Percentiles rank a stretch among this genome's conserved stretches.
These are phyloP conservation scores for Tenthredo scrophulariae DNA, from an alignment of 2,888 invertebrate species.

Conservation along the genomic window DNA sequence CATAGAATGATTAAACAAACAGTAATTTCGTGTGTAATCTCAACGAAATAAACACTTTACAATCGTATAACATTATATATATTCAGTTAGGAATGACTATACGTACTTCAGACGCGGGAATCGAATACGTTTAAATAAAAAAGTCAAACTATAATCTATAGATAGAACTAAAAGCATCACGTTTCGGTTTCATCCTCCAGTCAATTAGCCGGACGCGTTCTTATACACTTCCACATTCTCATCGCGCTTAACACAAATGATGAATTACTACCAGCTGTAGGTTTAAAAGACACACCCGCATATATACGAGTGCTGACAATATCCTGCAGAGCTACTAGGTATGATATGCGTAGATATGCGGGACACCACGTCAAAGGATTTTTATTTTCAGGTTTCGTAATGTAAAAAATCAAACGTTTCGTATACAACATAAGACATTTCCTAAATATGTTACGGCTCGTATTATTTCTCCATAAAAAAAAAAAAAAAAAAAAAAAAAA, in stretches of 20 bases:
- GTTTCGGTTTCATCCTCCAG: constrained; percentile 23
- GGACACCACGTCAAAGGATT: constrained; percentile 14
- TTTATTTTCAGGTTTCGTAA: background rate
- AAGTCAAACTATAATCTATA: constrained; percentile 7
- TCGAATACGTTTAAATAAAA: constrained; percentile 13
- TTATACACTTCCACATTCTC: constrained; percentile 11
- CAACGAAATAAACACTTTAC: background rate
- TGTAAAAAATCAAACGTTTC: background rate
- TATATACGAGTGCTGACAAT: background rate
- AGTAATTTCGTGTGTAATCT: background rate
- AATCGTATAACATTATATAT: background rate
- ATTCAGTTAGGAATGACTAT: background rate
- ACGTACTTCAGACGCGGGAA: background rate
- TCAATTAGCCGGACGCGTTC: constrained; percentile 36
- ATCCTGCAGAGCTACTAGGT: background rate
- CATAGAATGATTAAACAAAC: background rate
- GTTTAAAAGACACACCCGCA: constrained; percentile 29
- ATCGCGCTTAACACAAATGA: constrained; percentile 19
- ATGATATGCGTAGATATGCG: constrained; percentile 5
- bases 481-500: too few species aligned
- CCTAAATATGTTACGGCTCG: background rate
- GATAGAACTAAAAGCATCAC: constrained; percentile 26
- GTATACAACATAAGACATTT: background rate
- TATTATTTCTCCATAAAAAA: background rate
- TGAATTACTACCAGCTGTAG: constrained; percentile 46